A percentile compares a stretch with the other conserved stretches of the same genome.
Conservation (phyloP, 1,140 invertebrate genomes). For the Orchesella cincta region DNA sequence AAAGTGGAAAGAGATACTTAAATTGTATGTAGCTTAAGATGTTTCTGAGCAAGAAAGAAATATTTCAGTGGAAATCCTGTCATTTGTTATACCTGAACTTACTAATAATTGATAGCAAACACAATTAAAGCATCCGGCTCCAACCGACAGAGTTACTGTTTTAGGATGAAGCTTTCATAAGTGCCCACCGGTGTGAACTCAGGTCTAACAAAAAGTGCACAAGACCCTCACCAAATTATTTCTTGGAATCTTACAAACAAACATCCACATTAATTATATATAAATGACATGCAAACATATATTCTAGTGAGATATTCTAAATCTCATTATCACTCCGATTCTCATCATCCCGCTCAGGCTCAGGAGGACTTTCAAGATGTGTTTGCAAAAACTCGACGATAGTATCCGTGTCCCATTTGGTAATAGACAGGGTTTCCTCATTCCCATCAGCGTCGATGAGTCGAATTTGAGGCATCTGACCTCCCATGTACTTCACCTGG, state of each 20-base stretch:
- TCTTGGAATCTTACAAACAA: no score
- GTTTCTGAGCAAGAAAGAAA: no score
- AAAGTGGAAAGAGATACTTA: no score
- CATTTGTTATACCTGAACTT: no score
- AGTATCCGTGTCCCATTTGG: conserved; percentile 66
- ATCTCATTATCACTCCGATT: conserved; percentile 1
- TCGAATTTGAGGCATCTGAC: conserved; percentile 45
- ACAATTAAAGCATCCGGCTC: conserved; percentile 11
- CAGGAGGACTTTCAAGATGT: conserved; percentile 51
- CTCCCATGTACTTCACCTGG: conserved; percentile 54
- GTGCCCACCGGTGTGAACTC: not conserved
- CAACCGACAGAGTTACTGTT: conserved; percentile 12
- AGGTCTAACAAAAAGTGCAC: not conserved
- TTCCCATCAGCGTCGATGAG: conserved; percentile 36
- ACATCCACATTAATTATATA: not conserved
- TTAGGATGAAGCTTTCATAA: conserved; percentile 29
- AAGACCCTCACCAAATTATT: not conserved
- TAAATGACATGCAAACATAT: not conserved
- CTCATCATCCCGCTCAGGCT: not conserved
- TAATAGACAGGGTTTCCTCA: conserved; percentile 60
- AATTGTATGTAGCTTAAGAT: no score
- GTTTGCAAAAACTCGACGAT: conserved; percentile 62
- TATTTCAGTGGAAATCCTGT: no score
- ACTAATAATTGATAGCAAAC: no score
- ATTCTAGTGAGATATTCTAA: not conserved